phyloP scores from a whole-genome alignment of 2,888 invertebrate genomes.

The Idaea dimidiata region DNA sequence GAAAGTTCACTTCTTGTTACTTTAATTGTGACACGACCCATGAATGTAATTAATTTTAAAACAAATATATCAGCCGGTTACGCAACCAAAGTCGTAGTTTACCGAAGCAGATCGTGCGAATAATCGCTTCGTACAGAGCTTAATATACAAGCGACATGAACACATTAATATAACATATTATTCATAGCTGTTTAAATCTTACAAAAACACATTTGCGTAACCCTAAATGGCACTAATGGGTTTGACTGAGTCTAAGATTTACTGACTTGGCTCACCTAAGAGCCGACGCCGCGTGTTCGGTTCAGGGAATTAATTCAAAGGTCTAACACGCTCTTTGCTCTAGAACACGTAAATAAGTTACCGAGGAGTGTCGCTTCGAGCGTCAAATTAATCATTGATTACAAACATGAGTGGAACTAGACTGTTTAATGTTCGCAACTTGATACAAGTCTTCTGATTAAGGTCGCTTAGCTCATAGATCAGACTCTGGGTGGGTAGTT shows the following conservation, averaged over 20 bases:
- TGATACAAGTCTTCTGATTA: conserved; percentile 20
- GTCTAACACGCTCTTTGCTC: conserved; percentile 23
- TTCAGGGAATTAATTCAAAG: conserved; percentile 17
- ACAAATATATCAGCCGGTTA: background rate
- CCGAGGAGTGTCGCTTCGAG: conserved; percentile 22
- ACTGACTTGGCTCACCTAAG: conserved; percentile 4
- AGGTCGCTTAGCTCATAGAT: conserved; percentile 12
- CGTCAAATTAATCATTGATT: conserved; percentile 43
- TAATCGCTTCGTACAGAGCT: background rate
- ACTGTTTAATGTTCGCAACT: conserved; percentile 28
- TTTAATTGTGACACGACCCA: background rate
- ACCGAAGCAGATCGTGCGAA: background rate
- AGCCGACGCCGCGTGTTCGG: background rate
- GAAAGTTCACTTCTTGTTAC: background rate
- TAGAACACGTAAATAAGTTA: conserved; percentile 28
- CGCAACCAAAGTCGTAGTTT: background rate
- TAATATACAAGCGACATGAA: background rate
- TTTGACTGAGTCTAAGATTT: conserved; percentile 1
- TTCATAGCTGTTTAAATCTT: background rate
- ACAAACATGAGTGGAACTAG: conserved; percentile 32
- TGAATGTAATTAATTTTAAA: background rate
- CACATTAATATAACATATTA: background rate
- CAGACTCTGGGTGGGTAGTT: background rate
- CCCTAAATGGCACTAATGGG: background rate
- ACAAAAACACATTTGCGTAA: background rate